Conservation (phyloP, 2,797 vertebrate genomes). For the Gallirallus australis region DNA sequence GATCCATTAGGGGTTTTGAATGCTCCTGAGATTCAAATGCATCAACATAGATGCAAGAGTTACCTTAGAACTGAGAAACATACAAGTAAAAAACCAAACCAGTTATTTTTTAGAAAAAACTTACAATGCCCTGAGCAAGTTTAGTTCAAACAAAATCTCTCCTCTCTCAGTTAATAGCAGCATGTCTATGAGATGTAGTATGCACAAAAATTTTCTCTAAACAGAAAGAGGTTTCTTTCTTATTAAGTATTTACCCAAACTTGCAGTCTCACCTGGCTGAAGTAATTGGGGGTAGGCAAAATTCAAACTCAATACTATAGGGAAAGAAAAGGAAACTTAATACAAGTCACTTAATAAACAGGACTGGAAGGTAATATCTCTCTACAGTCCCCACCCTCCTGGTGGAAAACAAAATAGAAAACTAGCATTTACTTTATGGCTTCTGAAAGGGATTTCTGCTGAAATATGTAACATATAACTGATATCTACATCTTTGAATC, state of each 20-base stretch:
- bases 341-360: background rate
- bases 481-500: background rate
- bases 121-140: background rate
- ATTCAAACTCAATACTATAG: background rate
- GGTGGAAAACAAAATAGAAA: background rate
- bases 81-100: background rate
- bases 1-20: background rate
- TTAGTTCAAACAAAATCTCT: background rate
- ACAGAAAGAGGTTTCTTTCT: background rate
- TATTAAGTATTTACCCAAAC: background rate
- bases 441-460: background rate
- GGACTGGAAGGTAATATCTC: background rate
- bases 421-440: background rate
- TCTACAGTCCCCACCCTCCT: background rate
- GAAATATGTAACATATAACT: fast-evolving
- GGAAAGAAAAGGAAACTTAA: background rate
- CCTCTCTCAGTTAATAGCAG: background rate
- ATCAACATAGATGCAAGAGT: background rate
- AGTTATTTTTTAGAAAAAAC: no score
- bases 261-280: background rate
- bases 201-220: background rate
- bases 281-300: background rate
- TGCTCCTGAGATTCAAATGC: background rate
- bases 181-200: background rate
- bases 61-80: background rate